phyloP scores from a whole-genome alignment of 2,113 vertebrate species.

The Murina feae region DNA sequence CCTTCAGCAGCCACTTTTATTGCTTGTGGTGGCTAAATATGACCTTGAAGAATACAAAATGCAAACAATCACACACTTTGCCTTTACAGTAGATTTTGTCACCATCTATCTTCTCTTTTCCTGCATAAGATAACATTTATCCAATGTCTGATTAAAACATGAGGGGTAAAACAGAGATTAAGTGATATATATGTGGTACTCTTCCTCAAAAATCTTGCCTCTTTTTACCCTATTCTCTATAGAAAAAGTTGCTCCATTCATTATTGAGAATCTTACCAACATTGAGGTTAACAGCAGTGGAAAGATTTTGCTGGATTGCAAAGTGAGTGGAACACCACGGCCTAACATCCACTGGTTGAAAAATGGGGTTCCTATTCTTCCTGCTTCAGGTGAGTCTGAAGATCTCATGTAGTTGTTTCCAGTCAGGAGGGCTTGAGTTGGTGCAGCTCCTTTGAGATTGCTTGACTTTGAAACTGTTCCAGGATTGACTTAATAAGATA shows the following conservation, averaged over 20 bases:
- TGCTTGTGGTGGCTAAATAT: background rate
- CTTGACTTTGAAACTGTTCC: background rate
- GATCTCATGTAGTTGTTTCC: background rate
- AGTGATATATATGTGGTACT: background rate
- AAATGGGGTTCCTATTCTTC: constrained; percentile 81
- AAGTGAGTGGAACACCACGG: constrained; percentile 82
- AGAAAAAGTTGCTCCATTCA: constrained; percentile 82
- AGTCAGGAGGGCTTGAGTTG: background rate
- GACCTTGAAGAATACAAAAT: background rate
- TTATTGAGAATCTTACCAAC: constrained; percentile 88
- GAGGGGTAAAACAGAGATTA: background rate
- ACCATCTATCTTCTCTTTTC: background rate
- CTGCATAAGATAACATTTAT: background rate
- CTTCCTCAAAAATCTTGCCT: background rate
- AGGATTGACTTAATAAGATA: background rate
- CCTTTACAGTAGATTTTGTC: background rate
- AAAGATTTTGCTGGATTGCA: constrained; percentile 86
- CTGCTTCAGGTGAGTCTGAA: constrained; percentile 84
- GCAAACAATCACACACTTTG: background rate
- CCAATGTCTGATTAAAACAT: background rate
- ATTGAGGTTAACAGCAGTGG: constrained; percentile 90
- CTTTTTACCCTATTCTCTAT: background rate
- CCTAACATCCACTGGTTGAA: constrained; percentile 88
- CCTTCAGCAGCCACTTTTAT: background rate
- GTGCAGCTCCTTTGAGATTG: background rate